Conservation (phyloP, 1,140 invertebrate genomes). For the Oryctes rhinoceros region DNA sequence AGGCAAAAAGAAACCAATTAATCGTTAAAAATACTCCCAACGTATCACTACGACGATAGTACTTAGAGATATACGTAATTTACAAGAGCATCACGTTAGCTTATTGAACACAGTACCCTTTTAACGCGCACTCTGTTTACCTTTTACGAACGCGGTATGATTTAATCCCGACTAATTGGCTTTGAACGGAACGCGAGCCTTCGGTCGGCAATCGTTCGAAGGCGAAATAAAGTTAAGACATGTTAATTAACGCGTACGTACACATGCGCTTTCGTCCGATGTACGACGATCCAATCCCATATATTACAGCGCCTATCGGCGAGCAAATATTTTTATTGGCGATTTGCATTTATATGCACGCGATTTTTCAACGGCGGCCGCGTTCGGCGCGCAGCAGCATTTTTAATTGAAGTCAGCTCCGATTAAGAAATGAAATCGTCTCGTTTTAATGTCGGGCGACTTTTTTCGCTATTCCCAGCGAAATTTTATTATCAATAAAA, state of each 20-base stretch:
- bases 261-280: background rate
- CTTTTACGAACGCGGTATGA: background rate
- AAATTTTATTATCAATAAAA: conserved; percentile 36
- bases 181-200: background rate
- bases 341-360: conserved; percentile 35
- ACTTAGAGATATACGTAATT: too few relatives aligned
- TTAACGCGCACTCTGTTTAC: background rate
- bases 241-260: conserved; percentile 21
- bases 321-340: conserved; percentile 10
- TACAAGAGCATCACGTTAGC: background rate
- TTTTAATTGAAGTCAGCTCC: conserved; percentile 2
- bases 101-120: background rate
- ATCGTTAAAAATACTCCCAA: too few relatives aligned
- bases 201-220: background rate
- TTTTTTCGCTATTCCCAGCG: background rate
- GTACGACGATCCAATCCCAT: background rate
- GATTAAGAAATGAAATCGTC: conserved; percentile 33
- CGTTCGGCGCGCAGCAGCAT: background rate
- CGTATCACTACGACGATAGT: too few relatives aligned
- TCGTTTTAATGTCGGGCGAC: background rate
- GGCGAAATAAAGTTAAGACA: conserved; percentile 21
- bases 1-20: too few relatives aligned
- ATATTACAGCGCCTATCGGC: background rate
- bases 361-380: background rate
- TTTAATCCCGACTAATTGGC: conserved; percentile 20